A percentile compares a stretch with the other conserved stretches of the same genome.
Evolutionary conservation across 2,888 invertebrate species (phyloP).

Genomic region (Ormyrus labotus): DNA sequence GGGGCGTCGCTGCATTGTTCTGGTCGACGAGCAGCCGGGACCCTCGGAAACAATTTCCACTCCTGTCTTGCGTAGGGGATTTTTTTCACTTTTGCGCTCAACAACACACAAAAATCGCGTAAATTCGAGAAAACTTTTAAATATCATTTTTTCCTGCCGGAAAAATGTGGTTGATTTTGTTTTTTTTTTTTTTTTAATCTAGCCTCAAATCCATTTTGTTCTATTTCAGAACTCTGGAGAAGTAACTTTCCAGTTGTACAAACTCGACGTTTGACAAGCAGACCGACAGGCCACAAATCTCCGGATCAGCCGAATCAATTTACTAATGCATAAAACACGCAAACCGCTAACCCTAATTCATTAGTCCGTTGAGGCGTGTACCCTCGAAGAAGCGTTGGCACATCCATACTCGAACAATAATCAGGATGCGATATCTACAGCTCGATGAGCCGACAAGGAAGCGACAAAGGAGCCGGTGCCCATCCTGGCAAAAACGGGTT

Average conservation of each 20-base stretch:
- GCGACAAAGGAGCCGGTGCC: not conserved
- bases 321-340: slow-evolving; percentile 53
- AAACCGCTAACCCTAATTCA: slow-evolving; percentile 48
- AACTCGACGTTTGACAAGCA: slow-evolving; percentile 13
- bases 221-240: no score
- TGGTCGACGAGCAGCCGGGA: not conserved
- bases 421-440: not conserved
- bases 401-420: slow-evolving; percentile 24
- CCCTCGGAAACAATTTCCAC: slow-evolving; percentile 37
- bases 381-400: slow-evolving; percentile 3
- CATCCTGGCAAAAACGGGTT: not conserved
- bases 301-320: slow-evolving; percentile 48
- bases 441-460: slow-evolving; percentile 1
- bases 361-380: slow-evolving; percentile 34
- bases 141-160: no score
- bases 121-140: no score
- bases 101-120: no score
- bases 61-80: not conserved
- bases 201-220: no score
- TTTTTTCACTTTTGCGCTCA: no score
- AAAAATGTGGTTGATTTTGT: no score
- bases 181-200: no score
- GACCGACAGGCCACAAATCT: slow-evolving; percentile 44
- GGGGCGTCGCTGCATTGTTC: slow-evolving; percentile 50
- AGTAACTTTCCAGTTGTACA: not conserved